Base-by-base conservation (phyloP, 2,888 invertebrate species). In the Tromatobia lineatoria region DNA sequence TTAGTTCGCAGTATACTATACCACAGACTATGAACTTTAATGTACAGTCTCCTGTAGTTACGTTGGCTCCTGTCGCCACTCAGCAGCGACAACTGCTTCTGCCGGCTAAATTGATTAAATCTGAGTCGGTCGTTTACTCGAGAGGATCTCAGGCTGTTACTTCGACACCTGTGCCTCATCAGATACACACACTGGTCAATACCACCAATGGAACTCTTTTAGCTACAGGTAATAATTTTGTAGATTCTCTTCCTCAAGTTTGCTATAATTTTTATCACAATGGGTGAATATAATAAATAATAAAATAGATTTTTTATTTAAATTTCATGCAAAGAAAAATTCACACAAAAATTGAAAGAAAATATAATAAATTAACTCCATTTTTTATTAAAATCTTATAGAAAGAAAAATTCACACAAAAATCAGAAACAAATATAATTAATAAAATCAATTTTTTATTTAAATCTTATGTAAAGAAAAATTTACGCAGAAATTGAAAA, bases 141-240 rank as follows among this genome's bases (percentile, higher is more conserved):
- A 89, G 91, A 67, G 90, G 89, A 47, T 88, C 93, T 0, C 88
- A 87, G 61, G 88, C 92, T 20, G 88, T 91, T 20, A 91, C 89
- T 64, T 91, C 93, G 3, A 89, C 91, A 59, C 90, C 93, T 23
- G 92, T 92, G 45, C 93, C 91, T 18, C 93, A 93, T 88, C 93
- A 91, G 91, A 94, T 96, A 87, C 96, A 96, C 89, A 96, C 96
- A 82, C 94, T 96, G 73, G 95, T 96, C 38, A 95, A 96, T 80
- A 95, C 95, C 70, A 95, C 95, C 50, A 95, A 94, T 93, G 96
- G 96, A 18, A 95, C 97, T 71, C 95, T 97, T 34, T 94, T 97
- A 85, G 95, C 97, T 1, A 95, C 96, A 74, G 96, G 94, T 94
- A 20, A 64, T 10, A 18, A 42, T 23, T 23, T 54, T 54, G 18